Conservation (phyloP, 2,113 vertebrate species). For the Ranitomeya imitator region DNA sequence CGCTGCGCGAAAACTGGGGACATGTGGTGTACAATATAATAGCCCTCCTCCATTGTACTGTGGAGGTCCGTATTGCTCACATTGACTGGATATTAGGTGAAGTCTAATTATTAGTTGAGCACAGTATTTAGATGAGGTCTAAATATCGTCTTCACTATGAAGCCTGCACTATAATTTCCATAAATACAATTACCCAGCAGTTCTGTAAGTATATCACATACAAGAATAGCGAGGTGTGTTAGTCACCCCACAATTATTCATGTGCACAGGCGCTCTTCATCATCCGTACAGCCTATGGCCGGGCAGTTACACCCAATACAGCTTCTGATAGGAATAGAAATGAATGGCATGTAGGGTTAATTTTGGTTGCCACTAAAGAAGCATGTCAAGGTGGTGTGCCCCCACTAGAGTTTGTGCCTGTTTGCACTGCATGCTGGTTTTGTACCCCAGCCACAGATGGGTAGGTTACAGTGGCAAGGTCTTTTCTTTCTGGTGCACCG, state of each 20-base stretch:
- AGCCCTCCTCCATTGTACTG: neutral
- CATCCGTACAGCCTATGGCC: neutral
- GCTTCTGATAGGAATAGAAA: neutral
- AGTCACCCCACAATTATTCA: neutral
- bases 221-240: neutral
- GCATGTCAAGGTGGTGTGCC: neutral
- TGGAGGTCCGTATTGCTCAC: neutral
- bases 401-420: neutral
- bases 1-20: neutral
- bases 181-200: neutral
- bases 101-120: neutral
- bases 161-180: neutral
- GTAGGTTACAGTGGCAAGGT: neutral
- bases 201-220: neutral
- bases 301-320: neutral
- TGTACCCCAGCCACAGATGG: neutral
- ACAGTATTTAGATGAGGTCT: neutral
- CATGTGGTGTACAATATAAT: neutral
- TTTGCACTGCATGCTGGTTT: neutral
- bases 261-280: neutral
- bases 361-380: neutral
- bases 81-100: neutral
- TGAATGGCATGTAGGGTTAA: neutral
- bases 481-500: neutral
- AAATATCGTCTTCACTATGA: neutral